Conservation (phyloP, 2,888 invertebrate genomes). For the Harpagoxenus sublaevis region DNA sequence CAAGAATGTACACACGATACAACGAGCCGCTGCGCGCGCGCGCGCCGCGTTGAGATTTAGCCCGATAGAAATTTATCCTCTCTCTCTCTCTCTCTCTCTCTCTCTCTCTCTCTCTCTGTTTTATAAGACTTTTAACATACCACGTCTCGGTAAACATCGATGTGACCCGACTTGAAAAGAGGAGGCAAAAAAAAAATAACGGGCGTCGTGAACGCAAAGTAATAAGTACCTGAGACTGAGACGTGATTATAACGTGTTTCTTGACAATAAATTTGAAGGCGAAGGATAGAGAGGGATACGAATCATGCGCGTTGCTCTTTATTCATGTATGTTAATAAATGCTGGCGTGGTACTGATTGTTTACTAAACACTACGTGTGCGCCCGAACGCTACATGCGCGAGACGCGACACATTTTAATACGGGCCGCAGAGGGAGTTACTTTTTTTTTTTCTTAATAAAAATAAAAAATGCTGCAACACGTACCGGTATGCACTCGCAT, state of each 20-base stretch:
- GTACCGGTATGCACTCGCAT: conserved; percentile 98
- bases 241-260: conserved; percentile 10
- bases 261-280: conserved; percentile 12
- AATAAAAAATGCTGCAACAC: conserved; percentile 85
- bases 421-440: neutral
- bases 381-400: conserved; percentile 11
- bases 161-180: neutral
- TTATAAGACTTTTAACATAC: neutral
- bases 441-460: neutral
- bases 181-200: neutral
- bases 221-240: conserved; percentile 11
- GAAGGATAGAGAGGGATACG: conserved; percentile 5
- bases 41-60: conserved; percentile 3
- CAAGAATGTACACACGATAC: conserved; percentile 1
- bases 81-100: neutral
- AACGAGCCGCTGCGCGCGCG: neutral
- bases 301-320: conserved; percentile 11
- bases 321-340: conserved; percentile 52
- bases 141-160: neutral
- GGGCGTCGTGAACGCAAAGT: neutral
- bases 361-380: conserved; percentile 33
- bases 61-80: conserved; percentile 12
- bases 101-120: neutral
- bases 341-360: conserved; percentile 30
- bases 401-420: conserved; percentile 22